Base-by-base conservation (phyloP, 1,140 invertebrate genomes). In the Drosophila dunni region DNA sequence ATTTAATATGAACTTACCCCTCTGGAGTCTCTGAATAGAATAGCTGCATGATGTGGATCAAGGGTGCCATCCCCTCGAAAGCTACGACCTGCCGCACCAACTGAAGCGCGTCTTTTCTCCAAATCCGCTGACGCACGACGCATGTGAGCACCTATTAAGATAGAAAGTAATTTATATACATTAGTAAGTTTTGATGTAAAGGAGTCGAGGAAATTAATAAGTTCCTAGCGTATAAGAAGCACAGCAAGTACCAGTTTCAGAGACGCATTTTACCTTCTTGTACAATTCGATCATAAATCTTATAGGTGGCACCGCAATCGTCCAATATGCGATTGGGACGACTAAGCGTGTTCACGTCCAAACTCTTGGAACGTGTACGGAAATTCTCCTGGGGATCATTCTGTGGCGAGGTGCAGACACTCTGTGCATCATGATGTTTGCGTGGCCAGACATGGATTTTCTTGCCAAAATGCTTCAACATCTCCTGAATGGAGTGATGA, bases 1-100 rank as follows among this genome's bases (percentile, higher is more conserved):
- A 13, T 45, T n/a, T 45, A 46, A 11, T 7, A n/a, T n/a, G 1
- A 36, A 72, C 96, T 97, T 93, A 98, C 97, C 94, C 97, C 97
- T 94, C 97, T 94, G 9, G 97, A 96, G 92, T 98, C 96, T 79
- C 97, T 93, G 92, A 98, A 98, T 63, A 97, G 94, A 71, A 97
- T 97, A 71, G 97, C 97, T 51, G 97, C 96, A 93, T 97, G 96
- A 80, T 96, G 94, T 20, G 96, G 96, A 94, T 98, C 97, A 45
- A 97, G 92, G 90, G 94, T 82, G 45, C 92, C 92, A 75, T 92
- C 90, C n/a, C 82, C 89, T 65, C 91, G 78, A 62, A 91, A 74
- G 51, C 92, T 92, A 29, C 93, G 90, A 56, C 88, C 90, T 44
- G 95, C 94, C 56, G 95, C 94, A 62, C 96, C 96, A 53, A 97